Evolutionary conservation across 2,797 vertebrate genomes (phyloP).

Genomic region (Sebastes flavidus): DNA sequence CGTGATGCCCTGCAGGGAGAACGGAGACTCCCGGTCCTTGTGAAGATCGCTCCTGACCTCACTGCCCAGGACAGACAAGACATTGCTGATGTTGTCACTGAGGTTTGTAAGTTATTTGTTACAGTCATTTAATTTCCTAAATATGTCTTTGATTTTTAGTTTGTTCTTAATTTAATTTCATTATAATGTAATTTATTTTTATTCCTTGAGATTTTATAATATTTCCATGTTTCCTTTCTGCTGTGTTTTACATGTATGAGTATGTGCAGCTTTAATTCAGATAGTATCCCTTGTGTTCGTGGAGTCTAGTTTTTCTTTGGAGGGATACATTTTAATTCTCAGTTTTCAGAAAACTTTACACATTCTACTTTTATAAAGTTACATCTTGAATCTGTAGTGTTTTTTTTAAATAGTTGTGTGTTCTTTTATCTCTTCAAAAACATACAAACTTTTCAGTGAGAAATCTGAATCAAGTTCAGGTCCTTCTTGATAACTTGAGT

Average conservation of each 20-base stretch:
- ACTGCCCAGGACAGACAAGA: slow-evolving; percentile 89
- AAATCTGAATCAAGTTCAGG: neutral
- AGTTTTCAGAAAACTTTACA: neutral
- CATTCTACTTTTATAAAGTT: neutral
- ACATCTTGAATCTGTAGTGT: neutral
- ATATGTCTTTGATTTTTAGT: neutral
- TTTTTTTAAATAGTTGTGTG: neutral
- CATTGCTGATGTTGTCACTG: slow-evolving; percentile 87
- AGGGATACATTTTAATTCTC: neutral
- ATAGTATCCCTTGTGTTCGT: neutral
- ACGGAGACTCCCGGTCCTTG: slow-evolving; percentile 86
- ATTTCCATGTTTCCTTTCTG: neutral
- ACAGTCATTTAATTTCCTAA: neutral
- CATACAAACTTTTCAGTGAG: neutral
- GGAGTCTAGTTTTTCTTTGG: neutral
- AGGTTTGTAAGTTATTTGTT: slow-evolving; percentile 80
- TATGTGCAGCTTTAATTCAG: neutral
- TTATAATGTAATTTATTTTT: neutral
- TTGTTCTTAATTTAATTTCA: neutral
- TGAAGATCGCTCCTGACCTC: slow-evolving; percentile 97
- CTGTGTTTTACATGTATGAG: neutral
- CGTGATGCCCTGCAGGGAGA: slow-evolving; percentile 82
- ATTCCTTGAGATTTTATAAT: neutral
- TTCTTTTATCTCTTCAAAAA: neutral
- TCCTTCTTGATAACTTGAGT: neutral